Conservation (phyloP, 2,113 vertebrate genomes). For the Ceratotherium simum region DNA sequence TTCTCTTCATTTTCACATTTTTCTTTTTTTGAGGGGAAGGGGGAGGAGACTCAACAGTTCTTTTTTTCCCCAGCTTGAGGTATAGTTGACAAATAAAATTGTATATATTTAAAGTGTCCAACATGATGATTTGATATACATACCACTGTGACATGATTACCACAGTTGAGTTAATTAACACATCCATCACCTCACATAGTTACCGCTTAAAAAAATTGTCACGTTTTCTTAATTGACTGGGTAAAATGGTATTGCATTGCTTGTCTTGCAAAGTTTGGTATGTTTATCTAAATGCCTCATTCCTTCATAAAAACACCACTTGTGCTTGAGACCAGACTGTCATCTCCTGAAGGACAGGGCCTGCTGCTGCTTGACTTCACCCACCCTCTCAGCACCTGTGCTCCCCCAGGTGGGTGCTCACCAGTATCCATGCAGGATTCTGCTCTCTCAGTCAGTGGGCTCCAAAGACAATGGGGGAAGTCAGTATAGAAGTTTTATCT, state of each 20-base stretch:
- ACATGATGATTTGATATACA: not conserved
- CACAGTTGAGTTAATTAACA: not conserved
- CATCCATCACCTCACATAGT: not conserved
- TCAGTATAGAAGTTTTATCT: not conserved
- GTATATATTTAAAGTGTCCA: not conserved
- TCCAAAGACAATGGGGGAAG: not conserved
- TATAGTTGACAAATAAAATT: not conserved
- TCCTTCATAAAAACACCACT: not conserved
- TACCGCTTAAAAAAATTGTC: not conserved
- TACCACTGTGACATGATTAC: not conserved
- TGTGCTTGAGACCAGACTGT: not conserved
- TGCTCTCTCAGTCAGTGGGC: not conserved
- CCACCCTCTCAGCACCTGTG: rapidly evolving
- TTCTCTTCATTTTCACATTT: not conserved
- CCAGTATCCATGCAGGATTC: rapidly evolving
- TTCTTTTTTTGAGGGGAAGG: not conserved
- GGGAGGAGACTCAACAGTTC: not conserved
- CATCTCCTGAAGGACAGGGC: not conserved
- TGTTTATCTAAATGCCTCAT: not conserved
- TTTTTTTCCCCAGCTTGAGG: not conserved
- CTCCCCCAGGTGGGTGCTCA: not conserved
- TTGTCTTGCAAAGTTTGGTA: not conserved
- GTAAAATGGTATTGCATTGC: not conserved
- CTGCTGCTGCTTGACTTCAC: too few species aligned
- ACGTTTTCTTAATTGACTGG: not conserved